A percentile compares a stretch with the other conserved stretches of the same genome.
Conservation (phyloP, 2,888 invertebrate genomes). For the Parnassius glacialis region DNA sequence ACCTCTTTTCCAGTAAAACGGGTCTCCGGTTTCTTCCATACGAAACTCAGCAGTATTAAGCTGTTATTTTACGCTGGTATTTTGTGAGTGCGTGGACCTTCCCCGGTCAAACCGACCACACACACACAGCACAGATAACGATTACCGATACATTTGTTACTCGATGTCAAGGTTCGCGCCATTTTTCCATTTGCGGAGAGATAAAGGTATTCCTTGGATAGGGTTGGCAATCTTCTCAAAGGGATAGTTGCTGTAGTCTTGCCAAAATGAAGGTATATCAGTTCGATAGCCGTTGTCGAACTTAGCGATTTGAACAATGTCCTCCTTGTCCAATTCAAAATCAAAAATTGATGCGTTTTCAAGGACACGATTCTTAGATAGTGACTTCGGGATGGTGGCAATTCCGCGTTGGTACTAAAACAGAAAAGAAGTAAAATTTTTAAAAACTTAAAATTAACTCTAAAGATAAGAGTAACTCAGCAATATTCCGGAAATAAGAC, state of each 20-base stretch:
- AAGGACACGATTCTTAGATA: slow-evolving; percentile 48
- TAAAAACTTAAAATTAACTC: not conserved
- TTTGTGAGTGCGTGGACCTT: too few species aligned
- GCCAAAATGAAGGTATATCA: slow-evolving; percentile 46
- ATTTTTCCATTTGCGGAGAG: slow-evolving; percentile 49
- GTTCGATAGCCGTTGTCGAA: slow-evolving; percentile 59
- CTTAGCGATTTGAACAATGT: slow-evolving; percentile 43
- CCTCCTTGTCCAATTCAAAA: slow-evolving; percentile 49
- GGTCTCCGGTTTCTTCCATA: too few species aligned
- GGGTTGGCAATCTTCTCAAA: slow-evolving; percentile 43
- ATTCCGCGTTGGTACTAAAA: slow-evolving; percentile 61
- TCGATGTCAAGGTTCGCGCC: slow-evolving; percentile 44
- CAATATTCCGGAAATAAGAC: too few species aligned
- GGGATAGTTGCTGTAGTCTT: slow-evolving; percentile 49
- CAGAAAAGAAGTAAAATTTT: not conserved
- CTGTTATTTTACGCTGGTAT: too few species aligned
- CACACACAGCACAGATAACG: too few species aligned
- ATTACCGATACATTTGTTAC: slow-evolving; percentile 13
- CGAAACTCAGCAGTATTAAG: too few species aligned
- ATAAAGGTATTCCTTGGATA: slow-evolving; percentile 37
- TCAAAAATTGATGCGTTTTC: slow-evolving; percentile 67
- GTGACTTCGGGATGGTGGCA: slow-evolving; percentile 55
- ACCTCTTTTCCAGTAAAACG: too few species aligned
- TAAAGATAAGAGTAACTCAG: too few species aligned
- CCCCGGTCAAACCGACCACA: too few species aligned